phyloP scores from a whole-genome alignment of 2,888 invertebrate genomes.

The Ceramica pisi region DNA sequence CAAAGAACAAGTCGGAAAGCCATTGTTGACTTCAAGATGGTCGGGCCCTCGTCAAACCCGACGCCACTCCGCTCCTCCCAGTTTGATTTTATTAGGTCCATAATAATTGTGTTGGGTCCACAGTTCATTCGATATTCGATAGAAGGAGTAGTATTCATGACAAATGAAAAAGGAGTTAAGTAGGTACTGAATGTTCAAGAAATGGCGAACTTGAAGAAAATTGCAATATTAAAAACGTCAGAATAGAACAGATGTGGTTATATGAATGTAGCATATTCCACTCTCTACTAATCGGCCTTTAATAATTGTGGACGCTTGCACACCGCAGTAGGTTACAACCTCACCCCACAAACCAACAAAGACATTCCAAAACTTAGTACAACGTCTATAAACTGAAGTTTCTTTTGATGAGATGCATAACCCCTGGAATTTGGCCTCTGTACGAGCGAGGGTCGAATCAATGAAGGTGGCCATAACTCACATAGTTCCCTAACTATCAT shows the following conservation, averaged over 20 bases:
- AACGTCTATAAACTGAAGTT: conserved; percentile 60
- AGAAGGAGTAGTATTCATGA: conserved; percentile 7
- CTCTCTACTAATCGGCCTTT: neutral
- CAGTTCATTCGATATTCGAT: conserved; percentile 52
- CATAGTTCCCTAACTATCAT: conserved; percentile 78
- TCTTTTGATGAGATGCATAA: conserved; percentile 66
- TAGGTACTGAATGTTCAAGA: neutral
- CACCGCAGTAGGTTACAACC: conserved; percentile 3
- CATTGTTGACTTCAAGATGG: conserved; percentile 89
- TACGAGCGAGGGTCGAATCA: conserved; percentile 65
- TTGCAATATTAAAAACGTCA: no score
- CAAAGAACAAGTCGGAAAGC: conserved; percentile 87
- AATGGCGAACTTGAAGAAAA: neutral
- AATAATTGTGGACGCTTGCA: conserved; percentile 6
- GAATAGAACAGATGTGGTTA: neutral
- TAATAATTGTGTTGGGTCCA: conserved; percentile 43
- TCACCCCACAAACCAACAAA: conserved; percentile 56
- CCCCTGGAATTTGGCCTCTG: conserved; percentile 58
- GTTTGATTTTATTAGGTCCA: conserved; percentile 79
- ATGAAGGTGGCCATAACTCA: conserved; percentile 69
- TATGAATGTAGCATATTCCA: neutral
- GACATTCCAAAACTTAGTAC: conserved; percentile 59
- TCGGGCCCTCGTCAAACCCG: conserved; percentile 70
- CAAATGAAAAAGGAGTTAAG: neutral
- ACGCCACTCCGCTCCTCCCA: conserved; percentile 63